Evolutionary conservation across 2,797 vertebrate species (phyloP).

Genomic region (Dendrocincla fuliginosa): DNA sequence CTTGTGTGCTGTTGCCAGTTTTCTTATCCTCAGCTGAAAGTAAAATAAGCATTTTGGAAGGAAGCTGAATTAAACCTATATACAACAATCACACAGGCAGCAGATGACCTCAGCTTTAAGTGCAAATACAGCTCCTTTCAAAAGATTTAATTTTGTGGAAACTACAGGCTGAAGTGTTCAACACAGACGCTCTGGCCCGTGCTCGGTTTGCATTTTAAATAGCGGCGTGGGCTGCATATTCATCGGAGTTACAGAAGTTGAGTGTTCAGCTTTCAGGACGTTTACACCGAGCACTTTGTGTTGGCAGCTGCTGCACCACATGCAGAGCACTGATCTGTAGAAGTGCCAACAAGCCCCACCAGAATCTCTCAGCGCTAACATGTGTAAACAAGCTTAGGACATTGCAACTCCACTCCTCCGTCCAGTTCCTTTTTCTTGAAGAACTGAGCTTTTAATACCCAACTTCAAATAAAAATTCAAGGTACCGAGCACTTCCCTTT

Average conservation of each 20-base stretch:
- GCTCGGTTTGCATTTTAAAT: background rate
- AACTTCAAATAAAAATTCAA: background rate
- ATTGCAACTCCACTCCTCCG: background rate
- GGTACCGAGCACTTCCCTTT: fast-evolving
- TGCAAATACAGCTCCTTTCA: background rate
- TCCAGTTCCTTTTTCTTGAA: background rate
- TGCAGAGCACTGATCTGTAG: background rate
- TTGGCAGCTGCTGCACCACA: background rate
- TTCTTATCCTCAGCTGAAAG: background rate
- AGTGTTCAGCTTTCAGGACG: background rate
- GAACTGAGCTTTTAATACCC: background rate
- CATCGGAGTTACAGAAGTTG: background rate
- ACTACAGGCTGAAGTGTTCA: background rate
- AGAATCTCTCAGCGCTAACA: background rate
- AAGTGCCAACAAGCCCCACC: background rate
- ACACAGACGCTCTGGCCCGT: background rate
- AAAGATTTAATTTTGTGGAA: background rate
- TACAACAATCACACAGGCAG: background rate
- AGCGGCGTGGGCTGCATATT: background rate
- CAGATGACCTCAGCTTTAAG: background rate
- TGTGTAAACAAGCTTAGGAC: background rate
- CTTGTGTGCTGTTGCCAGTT: too few relatives aligned
- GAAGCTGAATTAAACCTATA: background rate
- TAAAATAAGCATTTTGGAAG: background rate
- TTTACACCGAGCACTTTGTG: background rate